Evolutionary conservation across 92 coral and sea anemone genomes (phyloP).

Genomic region (Parazoanthus darwini): DNA sequence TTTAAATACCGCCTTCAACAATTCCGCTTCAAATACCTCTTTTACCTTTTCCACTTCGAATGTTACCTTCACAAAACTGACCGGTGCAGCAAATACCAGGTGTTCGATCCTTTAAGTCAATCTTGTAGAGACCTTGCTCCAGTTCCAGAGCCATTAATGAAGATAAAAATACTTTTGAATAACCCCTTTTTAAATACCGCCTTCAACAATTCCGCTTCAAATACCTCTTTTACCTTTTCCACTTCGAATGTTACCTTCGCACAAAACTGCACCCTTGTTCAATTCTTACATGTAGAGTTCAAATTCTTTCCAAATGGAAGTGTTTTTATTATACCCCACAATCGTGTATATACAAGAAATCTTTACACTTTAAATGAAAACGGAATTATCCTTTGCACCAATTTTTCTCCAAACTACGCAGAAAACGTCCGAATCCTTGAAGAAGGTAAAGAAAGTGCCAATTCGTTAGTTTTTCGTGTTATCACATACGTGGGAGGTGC

Average conservation of each 20-base stretch:
- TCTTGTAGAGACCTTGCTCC: neutral
- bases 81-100: neutral
- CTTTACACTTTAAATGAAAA: neutral
- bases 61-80: neutral
- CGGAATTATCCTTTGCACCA: slow-evolving; percentile 6
- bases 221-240: neutral
- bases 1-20: too few relatives aligned
- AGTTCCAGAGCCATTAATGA: neutral
- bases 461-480: neutral
- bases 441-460: neutral
- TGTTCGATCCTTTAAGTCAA: slow-evolving; percentile 22
- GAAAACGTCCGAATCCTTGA: neutral
- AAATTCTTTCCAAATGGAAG: neutral
- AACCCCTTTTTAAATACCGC: too few relatives aligned
- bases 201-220: neutral
- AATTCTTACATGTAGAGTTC: neutral
- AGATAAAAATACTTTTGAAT: neutral
- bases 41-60: neutral
- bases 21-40: neutral
- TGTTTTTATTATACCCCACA: slow-evolving; percentile 13
- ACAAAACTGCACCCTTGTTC: neutral
- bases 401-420: slow-evolving; percentile 24
- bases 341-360: neutral
- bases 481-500: slow-evolving; percentile 21
- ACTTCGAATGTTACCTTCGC: neutral